phyloP scores from a whole-genome alignment of 2,888 invertebrate genomes.

The Drosophila quinaria region DNA sequence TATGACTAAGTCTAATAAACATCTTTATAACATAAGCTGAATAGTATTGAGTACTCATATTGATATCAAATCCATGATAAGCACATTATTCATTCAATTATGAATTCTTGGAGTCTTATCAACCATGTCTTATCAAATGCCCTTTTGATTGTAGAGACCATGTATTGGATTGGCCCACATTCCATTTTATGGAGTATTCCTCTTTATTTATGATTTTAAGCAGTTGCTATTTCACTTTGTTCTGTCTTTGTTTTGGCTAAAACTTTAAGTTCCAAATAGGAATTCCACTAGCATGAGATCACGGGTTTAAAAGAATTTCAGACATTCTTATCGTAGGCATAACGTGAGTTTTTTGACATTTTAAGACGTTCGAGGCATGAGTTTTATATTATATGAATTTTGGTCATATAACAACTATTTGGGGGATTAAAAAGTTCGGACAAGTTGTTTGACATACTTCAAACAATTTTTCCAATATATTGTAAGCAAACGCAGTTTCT shows the following conservation, averaged over 20 bases:
- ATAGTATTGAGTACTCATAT: neutral
- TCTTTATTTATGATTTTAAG: neutral
- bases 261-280: conserved; percentile 15
- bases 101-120: conserved; percentile 18
- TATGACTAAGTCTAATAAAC: neutral
- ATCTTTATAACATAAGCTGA: neutral
- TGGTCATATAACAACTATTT: conserved; percentile 11
- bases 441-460: no score
- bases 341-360: conserved; percentile 48
- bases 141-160: neutral
- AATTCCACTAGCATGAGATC: conserved; percentile 69
- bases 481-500: neutral
- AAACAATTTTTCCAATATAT: neutral
- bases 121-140: conserved; percentile 6
- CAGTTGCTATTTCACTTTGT: neutral
- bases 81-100: neutral
- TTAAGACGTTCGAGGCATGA: conserved; percentile 14
- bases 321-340: conserved; percentile 48
- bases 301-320: conserved; percentile 31
- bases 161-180: conserved; percentile 15
- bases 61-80: conserved; percentile 28
- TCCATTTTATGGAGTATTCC: conserved; percentile 3
- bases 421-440: conserved; percentile 1
- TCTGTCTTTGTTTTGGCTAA: neutral
- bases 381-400: conserved; percentile 5